Evolutionary conservation across 2,113 vertebrate genomes (phyloP).

Genomic region (Coracopsis vasa): DNA sequence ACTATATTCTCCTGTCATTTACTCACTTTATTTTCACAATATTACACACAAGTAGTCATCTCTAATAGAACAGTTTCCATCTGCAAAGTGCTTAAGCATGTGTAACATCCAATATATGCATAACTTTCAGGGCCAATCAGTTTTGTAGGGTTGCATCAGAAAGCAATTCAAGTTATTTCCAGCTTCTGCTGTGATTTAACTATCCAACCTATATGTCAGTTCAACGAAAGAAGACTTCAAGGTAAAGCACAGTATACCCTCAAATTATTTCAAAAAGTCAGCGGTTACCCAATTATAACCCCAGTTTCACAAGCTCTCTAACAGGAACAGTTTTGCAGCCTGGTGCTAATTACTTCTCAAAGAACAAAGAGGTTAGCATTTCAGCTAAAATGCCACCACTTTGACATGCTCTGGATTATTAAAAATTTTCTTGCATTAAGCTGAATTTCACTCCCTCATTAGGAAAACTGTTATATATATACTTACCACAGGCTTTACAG

Average conservation of each 20-base stretch:
- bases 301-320: background rate
- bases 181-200: background rate
- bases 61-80: background rate
- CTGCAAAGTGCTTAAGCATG: background rate
- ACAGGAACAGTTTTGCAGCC: background rate
- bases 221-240: background rate
- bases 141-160: background rate
- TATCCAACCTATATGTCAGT: background rate
- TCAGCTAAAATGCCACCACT: background rate
- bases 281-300: background rate
- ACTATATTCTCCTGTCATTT: background rate
- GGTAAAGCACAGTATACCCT: background rate
- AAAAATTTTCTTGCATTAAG: background rate
- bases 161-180: background rate
- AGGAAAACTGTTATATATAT: background rate
- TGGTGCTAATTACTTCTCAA: background rate
- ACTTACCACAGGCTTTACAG: constrained; percentile 91
- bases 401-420: background rate
- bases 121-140: background rate
- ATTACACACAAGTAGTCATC: background rate
- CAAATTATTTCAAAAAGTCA: background rate
- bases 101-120: background rate
- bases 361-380: background rate
- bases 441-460: background rate
- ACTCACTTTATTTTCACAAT: background rate